Evolutionary conservation across 2,888 invertebrate genomes (phyloP).

Genomic region (Nomada fucata): DNA sequence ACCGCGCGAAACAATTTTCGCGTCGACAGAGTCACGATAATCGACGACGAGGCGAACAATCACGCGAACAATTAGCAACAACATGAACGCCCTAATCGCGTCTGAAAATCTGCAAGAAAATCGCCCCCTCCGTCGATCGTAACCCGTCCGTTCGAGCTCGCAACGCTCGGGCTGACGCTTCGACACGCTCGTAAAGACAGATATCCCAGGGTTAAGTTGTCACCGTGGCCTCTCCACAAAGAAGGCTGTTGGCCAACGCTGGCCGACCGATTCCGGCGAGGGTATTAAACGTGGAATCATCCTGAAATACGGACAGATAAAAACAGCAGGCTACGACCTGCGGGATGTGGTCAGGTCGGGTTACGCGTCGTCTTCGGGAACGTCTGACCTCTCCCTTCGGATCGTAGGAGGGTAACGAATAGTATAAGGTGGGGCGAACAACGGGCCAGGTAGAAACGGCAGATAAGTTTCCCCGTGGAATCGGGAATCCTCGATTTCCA

Average conservation of each 20-base stretch:
- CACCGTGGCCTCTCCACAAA: slow-evolving; percentile 70
- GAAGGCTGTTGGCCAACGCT: slow-evolving; percentile 55
- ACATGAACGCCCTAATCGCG: neutral
- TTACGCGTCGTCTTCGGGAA: slow-evolving; percentile 81
- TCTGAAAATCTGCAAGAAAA: neutral
- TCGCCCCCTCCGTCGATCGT: slow-evolving; percentile 10
- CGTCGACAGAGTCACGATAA: neutral
- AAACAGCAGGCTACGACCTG: slow-evolving; percentile 83
- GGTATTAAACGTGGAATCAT: slow-evolving; percentile 81
- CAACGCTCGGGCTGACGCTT: slow-evolving; percentile 49
- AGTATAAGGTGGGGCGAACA: slow-evolving; percentile 4
- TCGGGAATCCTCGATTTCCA: slow-evolving; percentile 11
- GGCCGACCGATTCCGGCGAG: slow-evolving; percentile 40
- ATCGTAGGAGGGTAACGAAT: slow-evolving; percentile 42
- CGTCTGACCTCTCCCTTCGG: slow-evolving; percentile 77
- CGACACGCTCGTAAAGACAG: slow-evolving; percentile 68
- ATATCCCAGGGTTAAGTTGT: slow-evolving; percentile 78
- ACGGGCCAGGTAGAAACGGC: slow-evolving; percentile 25
- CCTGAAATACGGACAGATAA: slow-evolving; percentile 83
- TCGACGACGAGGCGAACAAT: neutral
- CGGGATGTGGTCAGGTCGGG: slow-evolving; percentile 81
- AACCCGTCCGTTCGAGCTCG: slow-evolving; percentile 12
- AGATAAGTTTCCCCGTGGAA: slow-evolving; percentile 18
- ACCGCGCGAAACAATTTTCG: neutral
- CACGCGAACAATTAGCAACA: too few species aligned